A percentile compares a stretch with the other conserved stretches of the same genome.
phyloP scores from a whole-genome alignment of 2,888 invertebrate genomes.

The Eledona agricola region DNA sequence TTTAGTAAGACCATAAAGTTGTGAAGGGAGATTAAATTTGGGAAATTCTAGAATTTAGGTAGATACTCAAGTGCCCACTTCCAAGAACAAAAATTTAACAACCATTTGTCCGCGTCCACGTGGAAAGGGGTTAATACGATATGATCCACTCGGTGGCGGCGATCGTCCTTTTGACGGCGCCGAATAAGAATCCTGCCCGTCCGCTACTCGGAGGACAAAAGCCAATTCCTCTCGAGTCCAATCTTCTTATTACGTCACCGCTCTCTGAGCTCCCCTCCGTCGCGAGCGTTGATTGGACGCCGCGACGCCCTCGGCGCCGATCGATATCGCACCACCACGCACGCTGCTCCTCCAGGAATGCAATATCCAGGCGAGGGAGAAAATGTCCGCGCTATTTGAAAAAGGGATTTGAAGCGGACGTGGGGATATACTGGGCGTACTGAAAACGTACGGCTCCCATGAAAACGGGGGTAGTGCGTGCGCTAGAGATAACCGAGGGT shows the following conservation, averaged over 20 bases:
- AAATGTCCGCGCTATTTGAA: slow-evolving; percentile 50
- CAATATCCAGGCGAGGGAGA: slow-evolving; percentile 45
- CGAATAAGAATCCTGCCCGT: background rate
- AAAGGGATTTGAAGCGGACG: slow-evolving; percentile 48
- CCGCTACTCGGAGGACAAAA: background rate
- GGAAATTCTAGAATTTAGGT: too few species aligned
- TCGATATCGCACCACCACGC: slow-evolving; percentile 47
- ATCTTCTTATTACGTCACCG: slow-evolving; percentile 31
- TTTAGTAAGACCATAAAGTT: too few species aligned
- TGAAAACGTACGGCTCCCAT: slow-evolving; percentile 42
- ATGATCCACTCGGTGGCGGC: too few species aligned
- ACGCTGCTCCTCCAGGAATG: slow-evolving; percentile 48
- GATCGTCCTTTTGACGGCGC: background rate
- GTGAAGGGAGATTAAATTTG: too few species aligned
- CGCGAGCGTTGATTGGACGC: slow-evolving; percentile 47
- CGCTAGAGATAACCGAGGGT: slow-evolving; percentile 47
- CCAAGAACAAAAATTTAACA: too few species aligned
- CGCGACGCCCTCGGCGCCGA: slow-evolving; percentile 46
- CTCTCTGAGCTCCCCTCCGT: slow-evolving; percentile 23
- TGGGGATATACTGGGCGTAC: slow-evolving; percentile 47
- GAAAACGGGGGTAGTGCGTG: slow-evolving; percentile 20
- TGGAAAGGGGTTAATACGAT: too few species aligned
- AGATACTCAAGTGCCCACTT: too few species aligned
- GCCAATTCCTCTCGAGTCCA: slow-evolving; percentile 27
- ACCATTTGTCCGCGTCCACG: too few species aligned